Base-by-base conservation (phyloP, 2,113 vertebrate species). In the Okapia johnstoni region DNA sequence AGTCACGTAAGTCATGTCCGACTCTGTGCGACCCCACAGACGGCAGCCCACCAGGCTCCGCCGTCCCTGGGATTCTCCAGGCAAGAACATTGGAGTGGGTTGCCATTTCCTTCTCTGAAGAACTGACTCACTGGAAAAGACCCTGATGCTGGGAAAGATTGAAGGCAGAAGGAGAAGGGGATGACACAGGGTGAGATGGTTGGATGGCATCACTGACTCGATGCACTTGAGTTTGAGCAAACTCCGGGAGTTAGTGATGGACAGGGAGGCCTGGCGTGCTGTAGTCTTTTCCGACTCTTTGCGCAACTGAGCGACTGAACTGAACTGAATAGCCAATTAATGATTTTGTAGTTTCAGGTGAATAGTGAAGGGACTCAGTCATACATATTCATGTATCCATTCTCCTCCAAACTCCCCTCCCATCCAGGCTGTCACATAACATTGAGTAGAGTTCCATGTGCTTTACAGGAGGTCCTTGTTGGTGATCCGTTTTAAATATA, bases 371-470 rank as follows among this genome's bases (percentile, higher is more conserved):
- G 19, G 66, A 23, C 66, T 70, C n/a, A 23, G 66, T 40, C 66
- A 36, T 40, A 23, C 10, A 40, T 11, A 36, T 36, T 70, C 33
- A 36, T 10, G n/a, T 36, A 11, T 23, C 9, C 63, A 5, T 36
- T 36, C n/a, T 70, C 66, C n/a, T 36, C 2, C 66, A 70, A 70
- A 23, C n/a, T 70, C 9, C 66, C 19, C 66, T 70, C n/a, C 19
- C n/a, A 40, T 12, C 66, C n/a, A 23, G 66, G 66, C 66, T 12
- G 66, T n/a, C 66, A 23, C 19, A 70, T 12, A 70, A 40, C n/a
- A 12, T 0, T 70, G 66, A 23, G n/a, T 19, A 40, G n/a, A 70
- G n/a, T 12, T 23, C n/a, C 66, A 0, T 12, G 1, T 23, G n/a
- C 19, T 40, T 12, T 70, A 11, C n/a, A 40, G 17, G 21, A 70